Percentiles rank a stretch among this genome's conserved stretches.
Conservation (phyloP, 1,140 invertebrate species). For the Drosophila tristis region DNA sequence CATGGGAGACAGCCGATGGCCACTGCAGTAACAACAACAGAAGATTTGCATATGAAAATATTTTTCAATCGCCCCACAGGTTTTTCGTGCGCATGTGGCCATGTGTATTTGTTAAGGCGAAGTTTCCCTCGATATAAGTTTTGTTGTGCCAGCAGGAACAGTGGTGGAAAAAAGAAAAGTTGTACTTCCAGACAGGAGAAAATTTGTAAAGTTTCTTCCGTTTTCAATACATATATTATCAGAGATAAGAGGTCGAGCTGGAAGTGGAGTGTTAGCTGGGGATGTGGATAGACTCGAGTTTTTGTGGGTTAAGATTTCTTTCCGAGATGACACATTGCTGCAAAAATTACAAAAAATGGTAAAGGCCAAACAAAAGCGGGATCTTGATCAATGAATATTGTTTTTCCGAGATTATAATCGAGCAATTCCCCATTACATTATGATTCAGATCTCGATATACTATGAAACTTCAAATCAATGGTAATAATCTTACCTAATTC, state of each 20-base stretch:
- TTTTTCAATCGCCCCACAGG: slow-evolving; percentile 72
- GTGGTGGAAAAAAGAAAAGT: slow-evolving; percentile 41
- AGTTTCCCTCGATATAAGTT: slow-evolving; percentile 54
- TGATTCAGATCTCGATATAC: too few species aligned
- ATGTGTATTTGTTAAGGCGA: slow-evolving; percentile 45
- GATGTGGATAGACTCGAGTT: background rate
- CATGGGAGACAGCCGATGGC: slow-evolving; percentile 32
- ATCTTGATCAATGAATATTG: too few species aligned
- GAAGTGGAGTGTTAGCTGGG: slow-evolving; percentile 8
- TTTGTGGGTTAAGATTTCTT: slow-evolving; percentile 2
- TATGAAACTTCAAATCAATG: too few species aligned
- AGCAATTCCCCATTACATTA: too few species aligned
- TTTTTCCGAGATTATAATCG: too few species aligned
- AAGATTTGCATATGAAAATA: slow-evolving; percentile 75
- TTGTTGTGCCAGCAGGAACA: slow-evolving; percentile 8
- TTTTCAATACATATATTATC: slow-evolving; percentile 51
- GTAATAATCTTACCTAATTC: too few species aligned
- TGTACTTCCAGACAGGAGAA: slow-evolving; percentile 34
- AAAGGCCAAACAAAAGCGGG: too few species aligned
- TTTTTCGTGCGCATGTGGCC: slow-evolving; percentile 51
- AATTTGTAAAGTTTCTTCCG: slow-evolving; percentile 64
- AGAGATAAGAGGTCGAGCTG: slow-evolving; percentile 44
- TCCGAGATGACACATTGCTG: background rate
- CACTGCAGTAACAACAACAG: slow-evolving; percentile 45
- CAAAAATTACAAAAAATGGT: background rate